Conservation (phyloP, 2,888 invertebrate genomes). For the Melanostoma mellinum region DNA sequence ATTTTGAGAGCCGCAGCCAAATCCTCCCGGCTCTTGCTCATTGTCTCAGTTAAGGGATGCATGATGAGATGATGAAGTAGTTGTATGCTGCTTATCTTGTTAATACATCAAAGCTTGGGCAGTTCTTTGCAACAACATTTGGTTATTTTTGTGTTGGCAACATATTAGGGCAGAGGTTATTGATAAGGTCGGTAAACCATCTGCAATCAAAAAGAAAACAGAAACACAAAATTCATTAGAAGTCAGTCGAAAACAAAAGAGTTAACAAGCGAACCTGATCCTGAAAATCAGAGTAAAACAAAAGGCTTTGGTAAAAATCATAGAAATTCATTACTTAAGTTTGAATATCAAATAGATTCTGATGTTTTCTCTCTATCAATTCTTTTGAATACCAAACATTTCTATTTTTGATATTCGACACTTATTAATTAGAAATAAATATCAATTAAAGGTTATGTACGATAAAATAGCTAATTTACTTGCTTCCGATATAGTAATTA, state of each 20-base stretch:
- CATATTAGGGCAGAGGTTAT: background rate
- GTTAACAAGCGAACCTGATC: constrained; percentile 12
- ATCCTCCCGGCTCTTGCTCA: constrained; percentile 81
- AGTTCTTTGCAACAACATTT: background rate
- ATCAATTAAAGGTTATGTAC: too few relatives aligned
- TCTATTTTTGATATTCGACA: too few relatives aligned
- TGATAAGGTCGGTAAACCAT: too few relatives aligned
- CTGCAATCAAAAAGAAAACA: background rate
- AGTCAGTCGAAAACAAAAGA: constrained; percentile 18
- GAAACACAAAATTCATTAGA: background rate
- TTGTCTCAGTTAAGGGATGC: constrained; percentile 80
- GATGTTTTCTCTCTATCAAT: too few relatives aligned
- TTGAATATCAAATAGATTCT: too few relatives aligned
- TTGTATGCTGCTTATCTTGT: background rate
- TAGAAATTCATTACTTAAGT: too few relatives aligned
- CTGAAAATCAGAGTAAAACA: background rate
- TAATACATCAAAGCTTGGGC: background rate
- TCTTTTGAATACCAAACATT: too few relatives aligned
- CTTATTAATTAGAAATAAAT: too few relatives aligned
- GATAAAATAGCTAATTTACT: too few relatives aligned
- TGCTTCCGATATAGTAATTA: too few relatives aligned
- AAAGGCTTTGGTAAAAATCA: too few relatives aligned
- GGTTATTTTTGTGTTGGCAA: background rate
- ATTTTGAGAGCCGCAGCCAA: constrained; percentile 76
- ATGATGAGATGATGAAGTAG: constrained; percentile 74